These are phyloP conservation scores for Cydia amplana DNA, from an alignment of 1,140 invertebrate genomes.

Conservation along the genomic window DNA sequence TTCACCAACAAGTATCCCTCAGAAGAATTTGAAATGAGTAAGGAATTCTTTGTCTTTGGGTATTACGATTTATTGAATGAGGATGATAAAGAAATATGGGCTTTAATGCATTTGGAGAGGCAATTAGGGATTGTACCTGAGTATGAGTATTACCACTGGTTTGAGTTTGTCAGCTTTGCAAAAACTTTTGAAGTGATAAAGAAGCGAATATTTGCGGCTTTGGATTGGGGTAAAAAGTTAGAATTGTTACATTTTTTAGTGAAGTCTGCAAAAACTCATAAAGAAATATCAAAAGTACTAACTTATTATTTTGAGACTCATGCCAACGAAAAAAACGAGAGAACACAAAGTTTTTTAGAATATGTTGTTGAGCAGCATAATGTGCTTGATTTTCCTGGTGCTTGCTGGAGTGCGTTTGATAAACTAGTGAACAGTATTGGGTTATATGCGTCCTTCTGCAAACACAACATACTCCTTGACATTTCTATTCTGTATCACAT, in stretches of 20 bases:
- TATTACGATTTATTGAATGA: slow-evolving; percentile 53
- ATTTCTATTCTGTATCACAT: slow-evolving; percentile 51
- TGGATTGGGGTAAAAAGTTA: slow-evolving; percentile 39
- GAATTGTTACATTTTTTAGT: slow-evolving; percentile 50
- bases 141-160: slow-evolving; percentile 54
- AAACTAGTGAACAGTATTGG: slow-evolving; percentile 56
- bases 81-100: slow-evolving; percentile 56
- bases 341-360: slow-evolving; percentile 55
- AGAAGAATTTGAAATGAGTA: slow-evolving; percentile 55
- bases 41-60: slow-evolving; percentile 47
- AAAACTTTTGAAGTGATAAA: slow-evolving; percentile 54
- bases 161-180: slow-evolving; percentile 55
- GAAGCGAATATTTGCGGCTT: slow-evolving; percentile 46
- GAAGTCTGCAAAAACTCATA: slow-evolving; percentile 48
- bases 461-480: slow-evolving; percentile 42
- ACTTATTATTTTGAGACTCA: slow-evolving; percentile 59
- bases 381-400: slow-evolving; percentile 51
- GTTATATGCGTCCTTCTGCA: slow-evolving; percentile 44
- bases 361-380: slow-evolving; percentile 46
- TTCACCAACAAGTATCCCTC: slow-evolving; percentile 50
- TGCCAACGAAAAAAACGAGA: slow-evolving; percentile 50
- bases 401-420: slow-evolving; percentile 55
- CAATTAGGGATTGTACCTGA: slow-evolving; percentile 47
- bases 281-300: slow-evolving; percentile 50
- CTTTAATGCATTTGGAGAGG: slow-evolving; percentile 50